Percentiles rank a stretch among this genome's conserved stretches.
These are phyloP conservation scores for Periophthalmus modestus DNA, from an alignment of 2,113 vertebrate genomes.

Conservation along the genomic window DNA sequence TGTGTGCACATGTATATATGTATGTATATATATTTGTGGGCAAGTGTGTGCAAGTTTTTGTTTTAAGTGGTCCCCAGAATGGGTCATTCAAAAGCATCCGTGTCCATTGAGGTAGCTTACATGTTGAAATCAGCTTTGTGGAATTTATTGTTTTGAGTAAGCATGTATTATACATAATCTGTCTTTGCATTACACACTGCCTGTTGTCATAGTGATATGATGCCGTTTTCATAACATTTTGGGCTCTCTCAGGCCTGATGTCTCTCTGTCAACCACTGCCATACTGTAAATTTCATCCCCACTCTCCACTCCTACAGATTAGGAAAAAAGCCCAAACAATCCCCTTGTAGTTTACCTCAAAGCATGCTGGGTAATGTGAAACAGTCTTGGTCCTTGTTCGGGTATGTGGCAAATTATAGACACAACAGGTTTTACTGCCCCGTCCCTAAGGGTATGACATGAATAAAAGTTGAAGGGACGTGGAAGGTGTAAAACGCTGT, in stretches of 20 bases:
- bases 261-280: constrained; percentile 33
- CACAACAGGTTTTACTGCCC: constrained; percentile 62
- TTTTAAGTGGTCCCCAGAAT: constrained; percentile 17
- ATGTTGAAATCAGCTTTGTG: constrained; percentile 61
- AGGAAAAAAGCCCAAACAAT: constrained; percentile 39
- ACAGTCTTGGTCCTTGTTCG: constrained; percentile 50
- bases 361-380: constrained; percentile 59
- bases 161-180: constrained; percentile 62
- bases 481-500: constrained; percentile 73
- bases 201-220: constrained; percentile 64
- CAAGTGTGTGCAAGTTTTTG: no score
- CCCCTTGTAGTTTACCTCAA: constrained; percentile 25
- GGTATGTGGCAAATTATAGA: constrained; percentile 61
- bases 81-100: constrained; percentile 25
- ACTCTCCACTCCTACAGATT: constrained; percentile 29
- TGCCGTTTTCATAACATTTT: constrained; percentile 62
- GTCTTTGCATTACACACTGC: constrained; percentile 41
- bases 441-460: constrained; percentile 48
- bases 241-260: constrained; percentile 28
- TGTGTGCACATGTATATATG: no score
- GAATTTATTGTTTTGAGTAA: constrained; percentile 78
- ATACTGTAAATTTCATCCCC: constrained; percentile 16
- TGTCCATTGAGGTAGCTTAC: constrained; percentile 20
- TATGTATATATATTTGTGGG: no score
- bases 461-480: constrained; percentile 49